A percentile compares a stretch with the other conserved stretches of the same genome.
Conservation (phyloP, 2,888 invertebrate genomes). For the Lithophane ornitopus region DNA sequence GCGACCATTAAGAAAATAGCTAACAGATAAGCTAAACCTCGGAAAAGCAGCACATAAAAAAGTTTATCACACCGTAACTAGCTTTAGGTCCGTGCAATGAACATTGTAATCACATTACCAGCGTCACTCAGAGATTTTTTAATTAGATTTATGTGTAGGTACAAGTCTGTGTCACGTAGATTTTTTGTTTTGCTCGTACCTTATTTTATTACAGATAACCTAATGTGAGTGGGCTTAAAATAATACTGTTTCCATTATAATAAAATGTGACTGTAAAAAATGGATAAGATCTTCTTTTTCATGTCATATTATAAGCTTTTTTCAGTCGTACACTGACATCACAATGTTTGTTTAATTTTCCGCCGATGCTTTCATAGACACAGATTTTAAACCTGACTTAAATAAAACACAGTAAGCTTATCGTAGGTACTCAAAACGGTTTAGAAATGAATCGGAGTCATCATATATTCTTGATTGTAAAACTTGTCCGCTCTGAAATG, state of each 20-base stretch:
- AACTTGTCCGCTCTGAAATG: too few relatives aligned
- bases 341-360: neutral
- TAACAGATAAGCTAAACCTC: neutral
- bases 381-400: neutral
- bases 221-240: conserved; percentile 19
- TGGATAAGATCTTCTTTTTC: neutral
- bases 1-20: neutral
- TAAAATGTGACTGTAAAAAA: conserved; percentile 5
- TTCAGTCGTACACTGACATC: neutral
- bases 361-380: neutral
- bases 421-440: neutral
- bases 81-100: conserved; percentile 51
- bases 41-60: conserved; percentile 8
- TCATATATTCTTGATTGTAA: neutral
- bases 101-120: conserved; percentile 65
- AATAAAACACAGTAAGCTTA: neutral
- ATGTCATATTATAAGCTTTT: neutral
- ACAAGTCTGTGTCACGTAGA: conserved; percentile 27
- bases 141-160: conserved; percentile 64
- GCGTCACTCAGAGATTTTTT: conserved; percentile 64
- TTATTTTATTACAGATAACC: conserved; percentile 23
- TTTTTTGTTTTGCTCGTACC: conserved; percentile 39
- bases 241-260: conserved; percentile 25
- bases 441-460: neutral
- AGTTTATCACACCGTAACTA: conserved; percentile 36